phyloP scores from a whole-genome alignment of 1,140 invertebrate genomes.

The Nephotettix cincticeps region DNA sequence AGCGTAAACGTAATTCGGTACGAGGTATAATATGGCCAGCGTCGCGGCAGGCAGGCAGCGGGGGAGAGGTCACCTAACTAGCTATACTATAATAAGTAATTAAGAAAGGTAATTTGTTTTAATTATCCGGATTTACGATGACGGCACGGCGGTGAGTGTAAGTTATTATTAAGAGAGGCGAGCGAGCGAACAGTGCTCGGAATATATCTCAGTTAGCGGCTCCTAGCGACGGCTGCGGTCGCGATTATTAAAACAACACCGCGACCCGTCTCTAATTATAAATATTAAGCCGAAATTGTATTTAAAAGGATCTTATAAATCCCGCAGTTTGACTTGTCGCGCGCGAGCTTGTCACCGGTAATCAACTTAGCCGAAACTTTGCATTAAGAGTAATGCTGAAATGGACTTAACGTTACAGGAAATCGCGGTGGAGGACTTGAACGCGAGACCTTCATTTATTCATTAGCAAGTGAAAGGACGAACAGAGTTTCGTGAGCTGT shows the following conservation, averaged over 20 bases:
- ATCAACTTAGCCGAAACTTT: not conserved
- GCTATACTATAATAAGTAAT: conserved; percentile 38
- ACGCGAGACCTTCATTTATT: too few species aligned
- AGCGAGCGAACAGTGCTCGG: too few species aligned
- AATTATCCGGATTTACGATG: conserved; percentile 30
- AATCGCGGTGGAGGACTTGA: not conserved
- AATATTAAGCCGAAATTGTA: conserved; percentile 10
- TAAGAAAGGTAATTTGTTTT: conserved; percentile 39
- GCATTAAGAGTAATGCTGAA: not conserved
- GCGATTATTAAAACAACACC: conserved; percentile 1
- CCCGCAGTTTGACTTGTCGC: conserved; percentile 5
- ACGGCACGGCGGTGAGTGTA: conserved; percentile 10
- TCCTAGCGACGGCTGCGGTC: not conserved
- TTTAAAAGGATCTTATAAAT: conserved; percentile 13
- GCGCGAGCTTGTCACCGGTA: not conserved
- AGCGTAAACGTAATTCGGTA: too few species aligned
- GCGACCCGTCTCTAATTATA: not conserved
- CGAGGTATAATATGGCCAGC: too few species aligned
- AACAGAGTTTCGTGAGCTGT: too few species aligned
- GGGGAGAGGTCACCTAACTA: not conserved
- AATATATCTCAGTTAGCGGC: not conserved
- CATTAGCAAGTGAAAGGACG: too few species aligned
- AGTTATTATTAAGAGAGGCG: not conserved
- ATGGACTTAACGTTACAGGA: not conserved
- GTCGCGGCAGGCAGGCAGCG: too few species aligned